Conservation (phyloP, 1,140 invertebrate genomes). For the Dinothrombium tinctorium region DNA sequence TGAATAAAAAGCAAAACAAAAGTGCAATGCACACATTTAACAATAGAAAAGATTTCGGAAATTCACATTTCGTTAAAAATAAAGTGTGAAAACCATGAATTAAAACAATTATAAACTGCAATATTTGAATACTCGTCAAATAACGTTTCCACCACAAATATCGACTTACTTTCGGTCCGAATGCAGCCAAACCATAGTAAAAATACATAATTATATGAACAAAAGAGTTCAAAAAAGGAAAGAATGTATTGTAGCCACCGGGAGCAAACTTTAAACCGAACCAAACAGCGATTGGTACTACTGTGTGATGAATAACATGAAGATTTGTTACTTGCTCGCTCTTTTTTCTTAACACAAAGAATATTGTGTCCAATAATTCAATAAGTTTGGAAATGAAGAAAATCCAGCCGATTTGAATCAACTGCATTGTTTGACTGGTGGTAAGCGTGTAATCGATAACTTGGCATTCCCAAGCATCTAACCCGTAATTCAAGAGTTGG, state of each 20-base stretch:
- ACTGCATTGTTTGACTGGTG: background rate
- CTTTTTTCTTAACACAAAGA: constrained; percentile 33
- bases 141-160: constrained; percentile 32
- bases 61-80: background rate
- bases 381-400: constrained; percentile 29
- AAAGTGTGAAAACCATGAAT: constrained; percentile 1
- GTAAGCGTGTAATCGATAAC: background rate
- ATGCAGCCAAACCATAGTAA: constrained; percentile 28
- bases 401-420: constrained; percentile 20
- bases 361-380: constrained; percentile 11
- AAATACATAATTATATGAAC: constrained; percentile 8
- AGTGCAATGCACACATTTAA: background rate
- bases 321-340: constrained; percentile 61
- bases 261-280: constrained; percentile 7
- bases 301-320: constrained; percentile 71
- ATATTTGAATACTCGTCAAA: constrained; percentile 28
- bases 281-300: constrained; percentile 6
- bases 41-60: background rate
- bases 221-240: constrained; percentile 3
- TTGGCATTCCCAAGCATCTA: background rate
- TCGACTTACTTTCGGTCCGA: constrained; percentile 26
- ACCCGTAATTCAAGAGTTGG: background rate
- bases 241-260: constrained; percentile 3
- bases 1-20: constrained; percentile 3
- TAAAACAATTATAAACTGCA: constrained; percentile 10